A percentile compares a stretch with the other conserved stretches of the same genome.
phyloP scores from a whole-genome alignment of 2,888 invertebrate genomes.

The Pyralis farinalis region DNA sequence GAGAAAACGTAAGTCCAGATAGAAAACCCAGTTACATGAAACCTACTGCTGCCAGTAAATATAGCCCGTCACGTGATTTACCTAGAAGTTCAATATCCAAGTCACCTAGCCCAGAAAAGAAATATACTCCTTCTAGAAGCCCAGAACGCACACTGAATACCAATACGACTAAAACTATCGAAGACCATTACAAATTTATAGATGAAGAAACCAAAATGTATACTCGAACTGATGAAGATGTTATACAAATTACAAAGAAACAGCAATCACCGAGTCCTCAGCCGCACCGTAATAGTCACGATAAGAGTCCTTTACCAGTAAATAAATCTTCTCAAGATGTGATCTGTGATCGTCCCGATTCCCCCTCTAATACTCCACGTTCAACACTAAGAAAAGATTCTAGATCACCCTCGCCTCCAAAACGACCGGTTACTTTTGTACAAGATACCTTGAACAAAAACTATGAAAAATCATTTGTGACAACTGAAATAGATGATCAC shows the following conservation, averaged over 20 bases:
- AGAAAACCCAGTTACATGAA: slow-evolving; percentile 50
- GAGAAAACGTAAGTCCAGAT: slow-evolving; percentile 30
- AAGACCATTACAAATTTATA: slow-evolving; percentile 60
- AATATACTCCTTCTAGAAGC: slow-evolving; percentile 29
- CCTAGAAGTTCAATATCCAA: slow-evolving; percentile 20
- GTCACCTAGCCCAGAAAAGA: slow-evolving; percentile 32
- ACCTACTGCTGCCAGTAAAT: slow-evolving; percentile 35
- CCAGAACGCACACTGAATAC: slow-evolving; percentile 29
- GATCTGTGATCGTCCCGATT: slow-evolving; percentile 17
- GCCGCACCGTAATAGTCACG: slow-evolving; percentile 12
- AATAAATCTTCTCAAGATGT: slow-evolving; percentile 26
- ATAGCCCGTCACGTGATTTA: slow-evolving; percentile 26
- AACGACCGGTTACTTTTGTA: slow-evolving; percentile 36
- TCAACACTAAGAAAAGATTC: slow-evolving; percentile 24
- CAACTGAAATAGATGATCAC: slow-evolving; percentile 20
- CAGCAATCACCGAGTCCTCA: slow-evolving; percentile 9
- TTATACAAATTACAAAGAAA: slow-evolving; percentile 7
- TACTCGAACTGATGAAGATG: slow-evolving; percentile 31
- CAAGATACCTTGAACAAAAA: slow-evolving; percentile 19
- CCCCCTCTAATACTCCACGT: slow-evolving; percentile 12
- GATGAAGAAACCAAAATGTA: slow-evolving; percentile 68
- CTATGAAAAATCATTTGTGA: slow-evolving; percentile 18
- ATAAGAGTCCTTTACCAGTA: slow-evolving; percentile 29
- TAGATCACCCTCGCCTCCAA: slow-evolving; percentile 45
- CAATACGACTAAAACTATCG: slow-evolving; percentile 33